phyloP scores from a whole-genome alignment of 2,797 vertebrate species.

The Muraenolepis orangiensis region DNA sequence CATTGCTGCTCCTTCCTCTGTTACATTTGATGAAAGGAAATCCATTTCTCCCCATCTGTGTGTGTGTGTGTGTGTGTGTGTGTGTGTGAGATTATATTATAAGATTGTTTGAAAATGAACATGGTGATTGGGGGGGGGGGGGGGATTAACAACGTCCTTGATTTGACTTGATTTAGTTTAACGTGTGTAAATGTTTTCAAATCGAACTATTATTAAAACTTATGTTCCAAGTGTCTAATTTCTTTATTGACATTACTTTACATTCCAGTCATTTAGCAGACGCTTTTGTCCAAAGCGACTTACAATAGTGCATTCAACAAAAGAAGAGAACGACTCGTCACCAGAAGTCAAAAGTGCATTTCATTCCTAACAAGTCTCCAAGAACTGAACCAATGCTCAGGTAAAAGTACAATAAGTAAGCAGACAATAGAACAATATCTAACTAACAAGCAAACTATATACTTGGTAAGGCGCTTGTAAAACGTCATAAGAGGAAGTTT shows the following conservation, averaged over 20 bases:
- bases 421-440: no score
- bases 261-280: no score
- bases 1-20: neutral
- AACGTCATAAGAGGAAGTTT: no score
- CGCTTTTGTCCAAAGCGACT: no score
- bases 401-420: no score
- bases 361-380: no score
- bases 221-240: constrained; percentile 31
- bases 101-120: constrained; percentile 45
- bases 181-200: constrained; percentile 57
- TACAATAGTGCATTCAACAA: no score
- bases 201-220: constrained; percentile 67
- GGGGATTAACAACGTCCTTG: constrained; percentile 51
- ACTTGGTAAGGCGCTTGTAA: no score
- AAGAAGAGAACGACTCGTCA: no score
- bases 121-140: constrained; percentile 34
- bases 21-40: constrained; percentile 38
- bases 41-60: constrained; percentile 31
- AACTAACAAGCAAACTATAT: no score
- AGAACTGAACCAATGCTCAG: no score
- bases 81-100: constrained; percentile 44
- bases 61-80: constrained; percentile 35
- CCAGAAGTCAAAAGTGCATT: no score
- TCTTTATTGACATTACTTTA: neutral
- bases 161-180: constrained; percentile 47